Base-by-base conservation (phyloP, 2,797 vertebrate species). In the Anguilla anguilla region DNA sequence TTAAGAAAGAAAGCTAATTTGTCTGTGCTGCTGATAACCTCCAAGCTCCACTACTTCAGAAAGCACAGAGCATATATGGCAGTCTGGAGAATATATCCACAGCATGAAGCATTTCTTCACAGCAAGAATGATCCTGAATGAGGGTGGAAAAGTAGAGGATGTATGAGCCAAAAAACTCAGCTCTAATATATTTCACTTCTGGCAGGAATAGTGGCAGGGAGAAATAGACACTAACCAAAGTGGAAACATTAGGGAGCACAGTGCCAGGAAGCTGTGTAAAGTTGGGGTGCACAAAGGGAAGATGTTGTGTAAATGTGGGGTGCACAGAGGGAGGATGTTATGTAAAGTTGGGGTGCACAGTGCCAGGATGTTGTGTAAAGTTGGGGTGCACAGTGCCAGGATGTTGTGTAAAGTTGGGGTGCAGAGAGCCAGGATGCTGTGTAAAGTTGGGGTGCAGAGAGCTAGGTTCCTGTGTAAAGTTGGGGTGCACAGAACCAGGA, bases 171-270 rank as follows among this genome's bases (percentile, higher is more conserved):
- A 86, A 90, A 82, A 83, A 46, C 19, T 22, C 77, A 10, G 25
- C 49, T 64, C 64, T 15, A 53, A 84, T 84, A 43, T 69, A 59
- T n/a, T 31, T 79, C 43, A 81, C 88, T 89, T 90, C 89, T 86
- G 87, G 89, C 89, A 88, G 90, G 85, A 87, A 89, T 13, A 11
- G 46, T 49, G 59, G 74, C 85, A 85, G 28, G 72, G 86, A 90
- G 90, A 86, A 84, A 90, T 79, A 91, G 17, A 87, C 81, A 11
- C 85, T 64, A 87, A 85, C 19, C 51, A 81, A 86, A 86, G 82
- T 53, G 89, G 85, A 59, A 81, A 87, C 85, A 72, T 19, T 59
- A 39, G 90, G n/a, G 28, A 10, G 0, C 17, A 51, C 61, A 67
- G 84, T 89, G 85, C 86, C 17, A 72, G n/a, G n/a, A 28, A 11